These are phyloP conservation scores for Campaea margaritaria DNA, from an alignment of 2,888 invertebrate genomes.

Conservation along the genomic window DNA sequence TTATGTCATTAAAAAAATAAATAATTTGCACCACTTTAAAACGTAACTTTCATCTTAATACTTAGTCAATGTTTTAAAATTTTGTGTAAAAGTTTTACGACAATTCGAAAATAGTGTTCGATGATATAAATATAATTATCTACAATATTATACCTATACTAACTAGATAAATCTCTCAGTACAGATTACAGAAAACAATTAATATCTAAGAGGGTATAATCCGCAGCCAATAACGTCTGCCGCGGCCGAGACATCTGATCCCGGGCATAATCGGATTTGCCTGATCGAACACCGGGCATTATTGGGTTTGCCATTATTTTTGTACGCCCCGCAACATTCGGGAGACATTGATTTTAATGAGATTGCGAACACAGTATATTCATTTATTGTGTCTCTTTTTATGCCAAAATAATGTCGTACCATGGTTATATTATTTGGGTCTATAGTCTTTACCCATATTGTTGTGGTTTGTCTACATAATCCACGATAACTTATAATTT, in stretches of 20 bases:
- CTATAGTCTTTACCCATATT: too few relatives aligned
- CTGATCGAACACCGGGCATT: constrained; percentile 77
- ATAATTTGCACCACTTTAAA: too few relatives aligned
- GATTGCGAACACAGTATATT: constrained; percentile 46
- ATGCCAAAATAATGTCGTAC: background rate
- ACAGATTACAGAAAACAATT: constrained; percentile 56
- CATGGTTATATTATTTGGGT: too few relatives aligned
- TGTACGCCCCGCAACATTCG: constrained; percentile 59
- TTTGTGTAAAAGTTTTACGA: too few relatives aligned
- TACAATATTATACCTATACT: background rate
- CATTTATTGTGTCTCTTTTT: background rate
- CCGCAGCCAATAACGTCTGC: constrained; percentile 37
- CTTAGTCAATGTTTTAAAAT: too few relatives aligned
- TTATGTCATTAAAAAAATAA: too few relatives aligned
- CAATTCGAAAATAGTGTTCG: too few relatives aligned
- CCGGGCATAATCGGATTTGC: constrained; percentile 64
- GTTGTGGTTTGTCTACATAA: too few relatives aligned
- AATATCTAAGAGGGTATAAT: constrained; percentile 72
- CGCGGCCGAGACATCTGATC: constrained; percentile 36
- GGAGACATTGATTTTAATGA: constrained; percentile 80
- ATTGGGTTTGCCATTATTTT: constrained; percentile 79
- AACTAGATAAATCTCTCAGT: constrained; percentile 73
- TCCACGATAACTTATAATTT: too few relatives aligned
- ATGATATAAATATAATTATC: too few relatives aligned
- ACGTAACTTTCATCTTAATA: too few relatives aligned